Percentiles rank a stretch among this genome's conserved stretches.
Conservation (phyloP, 2,797 vertebrate genomes). For the Urocyon cinereoargenteus region DNA sequence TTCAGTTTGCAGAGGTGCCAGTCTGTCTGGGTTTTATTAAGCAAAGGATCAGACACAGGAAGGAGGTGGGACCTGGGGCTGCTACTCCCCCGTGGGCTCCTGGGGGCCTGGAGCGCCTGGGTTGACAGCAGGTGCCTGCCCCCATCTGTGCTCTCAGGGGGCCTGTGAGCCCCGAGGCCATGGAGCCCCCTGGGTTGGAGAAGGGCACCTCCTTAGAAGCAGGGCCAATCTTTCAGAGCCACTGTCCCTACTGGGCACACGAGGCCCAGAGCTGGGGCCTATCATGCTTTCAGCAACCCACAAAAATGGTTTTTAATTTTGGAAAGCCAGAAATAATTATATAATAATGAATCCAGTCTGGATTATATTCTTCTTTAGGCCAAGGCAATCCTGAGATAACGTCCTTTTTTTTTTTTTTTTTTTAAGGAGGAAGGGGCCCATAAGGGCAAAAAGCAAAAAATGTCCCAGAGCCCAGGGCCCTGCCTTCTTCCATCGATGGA, state of each 20-base stretch:
- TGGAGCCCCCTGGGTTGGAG: too few species aligned
- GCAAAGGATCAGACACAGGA: accelerated
- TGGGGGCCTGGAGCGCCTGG: background rate
- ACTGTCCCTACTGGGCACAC: accelerated
- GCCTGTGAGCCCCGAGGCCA: background rate
- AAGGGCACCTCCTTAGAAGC: background rate
- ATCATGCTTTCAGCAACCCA: background rate
- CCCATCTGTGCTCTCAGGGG: background rate
- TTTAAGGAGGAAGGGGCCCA: background rate
- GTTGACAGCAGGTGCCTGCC: accelerated
- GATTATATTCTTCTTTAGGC: background rate
- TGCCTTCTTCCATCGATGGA: background rate
- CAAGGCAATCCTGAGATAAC: accelerated
- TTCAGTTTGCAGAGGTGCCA: background rate
- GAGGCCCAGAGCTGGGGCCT: background rate
- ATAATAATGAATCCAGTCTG: background rate
- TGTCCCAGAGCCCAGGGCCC: background rate
- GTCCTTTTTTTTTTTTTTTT: background rate
- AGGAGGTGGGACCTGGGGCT: accelerated
- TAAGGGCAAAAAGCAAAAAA: background rate
- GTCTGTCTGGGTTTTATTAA: background rate
- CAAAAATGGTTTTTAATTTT: background rate
- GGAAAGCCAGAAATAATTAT: background rate
- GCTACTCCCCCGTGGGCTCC: background rate
- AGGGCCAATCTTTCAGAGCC: too few species aligned